Evolutionary conservation across 2,797 vertebrate species (phyloP).

Genomic region (Odontamblyopus rebecca): DNA sequence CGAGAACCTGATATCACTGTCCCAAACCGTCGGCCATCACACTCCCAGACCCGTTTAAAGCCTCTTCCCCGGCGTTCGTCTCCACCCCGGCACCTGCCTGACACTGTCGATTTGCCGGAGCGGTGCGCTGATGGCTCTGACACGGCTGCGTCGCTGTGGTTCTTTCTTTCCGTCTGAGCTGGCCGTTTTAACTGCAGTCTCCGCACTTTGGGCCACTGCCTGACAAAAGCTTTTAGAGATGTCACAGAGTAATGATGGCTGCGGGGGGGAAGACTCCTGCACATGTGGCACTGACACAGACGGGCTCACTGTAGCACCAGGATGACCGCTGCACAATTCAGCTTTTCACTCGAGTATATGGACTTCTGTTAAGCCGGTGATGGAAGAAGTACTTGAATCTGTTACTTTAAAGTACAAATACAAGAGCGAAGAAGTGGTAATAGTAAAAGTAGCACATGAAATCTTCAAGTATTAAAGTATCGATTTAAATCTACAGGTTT

Average conservation of each 20-base stretch:
- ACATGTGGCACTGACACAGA: background rate
- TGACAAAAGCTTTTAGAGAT: constrained; percentile 17
- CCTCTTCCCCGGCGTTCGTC: background rate
- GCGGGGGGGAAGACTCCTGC: background rate
- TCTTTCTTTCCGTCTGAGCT: background rate
- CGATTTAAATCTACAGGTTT: too few relatives aligned
- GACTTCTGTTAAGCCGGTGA: too few relatives aligned
- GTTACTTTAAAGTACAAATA: too few relatives aligned
- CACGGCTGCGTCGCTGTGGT: background rate
- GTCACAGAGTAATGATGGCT: background rate
- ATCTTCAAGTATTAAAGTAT: too few relatives aligned
- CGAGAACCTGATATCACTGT: background rate
- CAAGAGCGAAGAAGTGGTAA: too few relatives aligned
- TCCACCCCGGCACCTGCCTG: background rate
- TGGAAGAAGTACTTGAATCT: too few relatives aligned
- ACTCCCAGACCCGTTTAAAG: background rate
- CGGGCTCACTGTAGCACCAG: background rate
- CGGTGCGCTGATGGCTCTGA: constrained; percentile 3
- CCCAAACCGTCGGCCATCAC: background rate
- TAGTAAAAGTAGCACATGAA: too few relatives aligned
- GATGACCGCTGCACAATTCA: background rate
- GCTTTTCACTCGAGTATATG: too few relatives aligned
- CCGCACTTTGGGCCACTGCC: background rate
- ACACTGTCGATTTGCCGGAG: background rate
- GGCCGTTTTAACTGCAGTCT: background rate